Conservation (phyloP, 2,888 invertebrate genomes). For the Mantis religiosa region DNA sequence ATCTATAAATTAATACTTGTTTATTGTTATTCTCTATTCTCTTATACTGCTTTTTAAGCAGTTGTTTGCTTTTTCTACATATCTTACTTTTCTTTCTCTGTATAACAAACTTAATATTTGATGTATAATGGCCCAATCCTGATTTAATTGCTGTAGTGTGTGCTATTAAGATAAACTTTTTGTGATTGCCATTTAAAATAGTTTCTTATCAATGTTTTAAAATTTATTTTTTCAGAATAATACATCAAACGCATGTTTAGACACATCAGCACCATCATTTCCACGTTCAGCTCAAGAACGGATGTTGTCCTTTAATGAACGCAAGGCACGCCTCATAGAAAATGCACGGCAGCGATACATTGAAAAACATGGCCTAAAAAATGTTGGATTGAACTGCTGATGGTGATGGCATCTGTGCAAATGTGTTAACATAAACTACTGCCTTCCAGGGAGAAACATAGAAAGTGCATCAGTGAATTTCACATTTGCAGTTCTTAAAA, state of each 20-base stretch:
- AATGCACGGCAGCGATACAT: conserved; percentile 73
- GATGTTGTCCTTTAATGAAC: conserved; percentile 71
- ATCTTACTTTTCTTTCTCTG: no score
- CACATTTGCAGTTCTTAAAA: neutral
- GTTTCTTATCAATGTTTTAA: neutral
- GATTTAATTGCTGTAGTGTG: no score
- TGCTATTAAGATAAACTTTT: no score
- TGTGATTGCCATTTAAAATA: no score
- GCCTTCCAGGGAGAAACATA: neutral
- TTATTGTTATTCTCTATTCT: no score
- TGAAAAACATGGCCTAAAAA: conserved; percentile 64
- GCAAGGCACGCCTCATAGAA: conserved; percentile 72
- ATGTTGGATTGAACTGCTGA: conserved; percentile 37
- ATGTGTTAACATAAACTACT: neutral
- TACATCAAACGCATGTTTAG: conserved; percentile 27
- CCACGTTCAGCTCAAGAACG: conserved; percentile 52
- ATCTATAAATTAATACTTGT: no score
- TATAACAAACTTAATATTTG: no score
- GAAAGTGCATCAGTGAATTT: neutral
- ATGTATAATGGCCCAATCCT: no score
- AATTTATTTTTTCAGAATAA: neutral
- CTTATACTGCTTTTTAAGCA: no score
- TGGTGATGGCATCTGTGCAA: neutral
- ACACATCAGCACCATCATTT: conserved; percentile 40
- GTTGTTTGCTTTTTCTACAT: no score